Base-by-base conservation (phyloP, 2,797 vertebrate genomes). In the Heliangelus exortis region DNA sequence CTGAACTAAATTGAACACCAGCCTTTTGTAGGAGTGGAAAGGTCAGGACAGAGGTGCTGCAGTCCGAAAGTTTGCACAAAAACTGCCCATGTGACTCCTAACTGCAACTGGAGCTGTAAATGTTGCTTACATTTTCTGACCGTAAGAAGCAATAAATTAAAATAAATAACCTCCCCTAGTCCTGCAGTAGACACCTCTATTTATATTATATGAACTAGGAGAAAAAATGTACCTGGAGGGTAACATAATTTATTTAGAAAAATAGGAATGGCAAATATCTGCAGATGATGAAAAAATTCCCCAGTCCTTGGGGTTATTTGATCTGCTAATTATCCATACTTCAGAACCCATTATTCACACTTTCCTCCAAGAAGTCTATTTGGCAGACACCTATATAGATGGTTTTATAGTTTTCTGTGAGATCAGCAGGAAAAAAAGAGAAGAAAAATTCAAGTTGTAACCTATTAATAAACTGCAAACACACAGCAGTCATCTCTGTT, bases 281-380 rank as follows among this genome's bases (percentile, higher is more conserved):
- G 65, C 80, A 78, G 69, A 92, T 91, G 91, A 67, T 77, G 93
- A 92, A 73, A 87, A 93, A 93, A 88, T 75, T 93, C 29, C 79
- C 73, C 45, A 65, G 7, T 95, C 93, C 91, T 95, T 31, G 62
- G 79, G 82, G 88, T 92, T 97, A 91, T 96, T 96, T 97, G 92
- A 93, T 96, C 89, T 93, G 72, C 55, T 97, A 97, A 96, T 96
- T 96, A 96, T 91, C 87, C 90, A 61, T 89, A 88, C 57, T 89
- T 96, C 86, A 74, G 93, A 92, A 90, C 57, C 94, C 89, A 91
- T 95, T 95, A 96, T 87, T 96, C 96, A 89, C 72, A 89, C 33
- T 91, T 78, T 77, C 43, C 67, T 90, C 84, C 74, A 91, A 85
- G 73, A 93, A 89, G 43, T 67, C 17, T 92, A 21, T 90, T 93